Conservation (phyloP, 2,888 invertebrate species). For the Saturnia japonica region DNA sequence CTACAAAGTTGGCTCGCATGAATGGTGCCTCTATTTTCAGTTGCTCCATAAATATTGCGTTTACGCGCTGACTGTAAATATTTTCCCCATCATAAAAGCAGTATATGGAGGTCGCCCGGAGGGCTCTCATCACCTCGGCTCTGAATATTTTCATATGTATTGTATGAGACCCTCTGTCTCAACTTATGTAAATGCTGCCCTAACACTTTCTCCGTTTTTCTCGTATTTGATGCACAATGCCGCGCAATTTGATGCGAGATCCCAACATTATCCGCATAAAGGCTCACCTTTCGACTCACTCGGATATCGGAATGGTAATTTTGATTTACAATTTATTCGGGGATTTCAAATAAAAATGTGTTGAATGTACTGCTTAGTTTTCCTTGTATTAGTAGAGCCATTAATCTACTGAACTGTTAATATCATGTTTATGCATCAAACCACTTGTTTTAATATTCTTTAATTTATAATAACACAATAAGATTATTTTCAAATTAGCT, state of each 20-base stretch:
- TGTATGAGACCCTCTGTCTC: constrained; percentile 74
- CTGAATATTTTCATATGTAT: constrained; percentile 78
- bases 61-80: constrained; percentile 71
- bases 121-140: constrained; percentile 76
- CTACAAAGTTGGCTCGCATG: constrained; percentile 45
- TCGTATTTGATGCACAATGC: constrained; percentile 78
- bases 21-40: constrained; percentile 53
- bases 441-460: no score
- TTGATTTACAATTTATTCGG: constrained; percentile 64
- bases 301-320: constrained; percentile 61
- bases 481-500: neutral
- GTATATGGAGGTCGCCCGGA: constrained; percentile 68
- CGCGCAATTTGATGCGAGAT: constrained; percentile 75
- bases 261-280: constrained; percentile 68
- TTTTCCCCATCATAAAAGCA: constrained; percentile 74
- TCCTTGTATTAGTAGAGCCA: constrained; percentile 12
- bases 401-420: no score
- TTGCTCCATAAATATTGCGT: constrained; percentile 69
- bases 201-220: constrained; percentile 79
- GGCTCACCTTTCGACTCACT: constrained; percentile 53
- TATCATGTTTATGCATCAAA: no score
- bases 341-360: constrained; percentile 45
- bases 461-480: no score
- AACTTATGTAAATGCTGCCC: constrained; percentile 79
- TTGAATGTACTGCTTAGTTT: constrained; percentile 20